These are phyloP conservation scores for Euthynnus affinis DNA, from an alignment of 2,797 vertebrate genomes.

Conservation along the genomic window DNA sequence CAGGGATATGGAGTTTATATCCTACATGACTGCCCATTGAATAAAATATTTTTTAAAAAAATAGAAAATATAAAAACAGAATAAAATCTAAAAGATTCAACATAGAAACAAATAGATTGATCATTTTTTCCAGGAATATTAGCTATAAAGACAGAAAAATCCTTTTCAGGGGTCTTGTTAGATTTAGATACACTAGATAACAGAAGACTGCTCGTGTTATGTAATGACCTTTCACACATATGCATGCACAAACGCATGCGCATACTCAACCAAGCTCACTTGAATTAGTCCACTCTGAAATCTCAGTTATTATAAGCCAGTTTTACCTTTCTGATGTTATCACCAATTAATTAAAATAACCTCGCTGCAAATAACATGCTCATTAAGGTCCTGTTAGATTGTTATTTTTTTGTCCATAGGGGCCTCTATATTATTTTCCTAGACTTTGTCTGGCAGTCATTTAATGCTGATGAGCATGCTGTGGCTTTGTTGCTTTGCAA, in stretches of 20 bases:
- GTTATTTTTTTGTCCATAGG: neutral
- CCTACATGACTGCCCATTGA: slow-evolving; percentile 9
- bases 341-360: slow-evolving; percentile 45
- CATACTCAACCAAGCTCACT: slow-evolving; percentile 6
- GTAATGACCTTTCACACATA: slow-evolving; percentile 1
- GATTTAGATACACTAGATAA: neutral
- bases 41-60: neutral
- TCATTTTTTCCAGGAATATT: slow-evolving; percentile 32
- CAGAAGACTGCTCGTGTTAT: neutral
- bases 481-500: slow-evolving; percentile 21
- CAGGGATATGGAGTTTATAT: slow-evolving; percentile 31
- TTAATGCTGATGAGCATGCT: slow-evolving; percentile 13
- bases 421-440: slow-evolving; percentile 12
- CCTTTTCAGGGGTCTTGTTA: neutral
- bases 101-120: slow-evolving; percentile 24
- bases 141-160: slow-evolving; percentile 20
- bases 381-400: slow-evolving; percentile 21
- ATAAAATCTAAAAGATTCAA: slow-evolving; percentile 41
- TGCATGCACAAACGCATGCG: slow-evolving; percentile 5
- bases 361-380: slow-evolving; percentile 18
- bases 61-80: slow-evolving; percentile 15
- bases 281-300: slow-evolving; percentile 16
- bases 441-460: slow-evolving; percentile 5
- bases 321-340: slow-evolving; percentile 40
- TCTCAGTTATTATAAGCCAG: neutral